A percentile compares a stretch with the other conserved stretches of the same genome.
Evolutionary conservation across 2,113 vertebrate species (phyloP).

Genomic region (Dermatemys mawii): DNA sequence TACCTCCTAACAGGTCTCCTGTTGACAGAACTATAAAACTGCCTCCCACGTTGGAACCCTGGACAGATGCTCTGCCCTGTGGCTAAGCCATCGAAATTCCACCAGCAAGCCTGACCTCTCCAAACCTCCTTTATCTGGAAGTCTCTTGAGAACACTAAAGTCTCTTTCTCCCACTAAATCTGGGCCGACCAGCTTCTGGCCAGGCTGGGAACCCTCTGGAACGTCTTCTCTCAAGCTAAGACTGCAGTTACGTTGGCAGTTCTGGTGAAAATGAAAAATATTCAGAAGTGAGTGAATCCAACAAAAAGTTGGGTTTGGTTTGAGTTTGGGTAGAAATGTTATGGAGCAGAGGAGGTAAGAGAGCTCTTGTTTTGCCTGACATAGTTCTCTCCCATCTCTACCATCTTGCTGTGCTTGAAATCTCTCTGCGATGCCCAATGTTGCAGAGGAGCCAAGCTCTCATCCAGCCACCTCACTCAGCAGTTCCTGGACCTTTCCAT

Average conservation of each 20-base stretch:
- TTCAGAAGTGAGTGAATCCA: not conserved
- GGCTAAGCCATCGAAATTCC: not conserved
- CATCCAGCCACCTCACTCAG: not conserved
- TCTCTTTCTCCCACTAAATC: not conserved
- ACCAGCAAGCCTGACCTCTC: not conserved
- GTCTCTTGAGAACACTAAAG: not conserved
- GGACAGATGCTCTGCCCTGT: not conserved
- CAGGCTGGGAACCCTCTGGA: not conserved
- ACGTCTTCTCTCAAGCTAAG: not conserved
- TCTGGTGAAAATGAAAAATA: not conserved
- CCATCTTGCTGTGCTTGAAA: not conserved
- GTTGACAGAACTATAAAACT: not conserved
- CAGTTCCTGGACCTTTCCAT: not conserved
- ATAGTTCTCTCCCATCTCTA: not conserved
- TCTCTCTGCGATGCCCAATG: not conserved
- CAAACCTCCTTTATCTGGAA: not conserved
- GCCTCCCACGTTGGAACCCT: not conserved
- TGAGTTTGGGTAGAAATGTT: not conserved
- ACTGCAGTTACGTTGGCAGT: not conserved
- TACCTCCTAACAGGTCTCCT: not conserved
- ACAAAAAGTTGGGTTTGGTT: rapidly evolving
- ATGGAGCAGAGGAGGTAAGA: not conserved
- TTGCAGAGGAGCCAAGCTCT: not conserved
- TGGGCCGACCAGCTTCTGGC: not conserved
- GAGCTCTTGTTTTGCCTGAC: not conserved